Evolutionary conservation across 2,113 vertebrate species (phyloP), one percentile per base, ranked within the genome.

Genomic region (Vimba vimba): DNA sequence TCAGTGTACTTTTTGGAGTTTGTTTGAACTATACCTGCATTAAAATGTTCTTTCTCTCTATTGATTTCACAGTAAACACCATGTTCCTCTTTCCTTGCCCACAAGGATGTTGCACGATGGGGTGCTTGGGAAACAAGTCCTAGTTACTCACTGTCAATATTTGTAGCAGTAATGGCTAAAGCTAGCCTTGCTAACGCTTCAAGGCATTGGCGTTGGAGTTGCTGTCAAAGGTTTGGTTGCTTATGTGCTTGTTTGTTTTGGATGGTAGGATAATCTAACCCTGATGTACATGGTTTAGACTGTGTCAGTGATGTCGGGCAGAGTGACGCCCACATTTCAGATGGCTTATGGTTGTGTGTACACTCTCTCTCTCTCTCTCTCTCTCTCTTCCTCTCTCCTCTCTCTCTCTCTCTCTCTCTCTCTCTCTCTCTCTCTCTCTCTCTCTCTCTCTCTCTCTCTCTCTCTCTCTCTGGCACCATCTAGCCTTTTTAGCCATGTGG

Each of bases 111-210:
- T n/a, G 27, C 45, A 77, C 27, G 0, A 4, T 10, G 33, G 76
- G 79, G 66, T 86, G 85, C 86, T 88, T 80, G 75, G 45, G 69
- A 88, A 79, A 69, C 84, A 73, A 83, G 80, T 69, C 64, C 43
- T 66, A 33, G 45, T 84, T 76, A 84, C 55, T 74, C 80, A 45
- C 30, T 43, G 36, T 80, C 75, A 86, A 80, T 88, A 80, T 88
- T 86, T 88, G 87, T 60, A 57, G 64, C 75, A 25, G 71, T 79
- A 76, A 30, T 59, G 57, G 21, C 50, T 83, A 74, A 83, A 25
- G 75, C 55, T 78, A 79, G 64, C 30, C 21, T 45, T 50, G 62
- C 27, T 27, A 75, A 62, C 6, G 33, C 85, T 80, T 60, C 60
- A 75, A 25, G 47, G 33, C 75, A 43, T 62, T 60, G 57, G 27